A percentile compares a stretch with the other conserved stretches of the same genome.
These are phyloP conservation scores for Xylota segnis DNA, from an alignment of 2,888 invertebrate species.

Conservation along the genomic window DNA sequence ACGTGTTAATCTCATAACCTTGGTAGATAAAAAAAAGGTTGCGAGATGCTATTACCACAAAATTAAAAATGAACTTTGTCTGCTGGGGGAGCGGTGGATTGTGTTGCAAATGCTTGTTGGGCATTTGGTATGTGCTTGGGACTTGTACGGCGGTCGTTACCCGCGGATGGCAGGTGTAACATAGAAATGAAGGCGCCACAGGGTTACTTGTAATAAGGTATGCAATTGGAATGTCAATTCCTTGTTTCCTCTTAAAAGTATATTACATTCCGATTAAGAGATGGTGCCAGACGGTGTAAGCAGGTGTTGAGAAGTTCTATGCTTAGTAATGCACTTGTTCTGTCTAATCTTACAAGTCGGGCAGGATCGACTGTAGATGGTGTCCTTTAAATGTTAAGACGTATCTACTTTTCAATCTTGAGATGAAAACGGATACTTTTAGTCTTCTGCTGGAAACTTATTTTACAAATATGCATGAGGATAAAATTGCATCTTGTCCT, in stretches of 20 bases:
- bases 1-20: slow-evolving; percentile 70
- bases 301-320: no score
- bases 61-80: slow-evolving; percentile 60
- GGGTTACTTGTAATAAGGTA: not conserved
- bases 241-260: not conserved
- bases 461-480: no score
- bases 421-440: no score
- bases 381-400: no score
- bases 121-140: not conserved
- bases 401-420: no score
- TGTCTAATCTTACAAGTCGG: no score
- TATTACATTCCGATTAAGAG: not conserved
- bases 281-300: no score
- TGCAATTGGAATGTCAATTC: not conserved
- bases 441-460: no score
- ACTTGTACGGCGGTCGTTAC: not conserved
- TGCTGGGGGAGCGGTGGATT: not conserved
- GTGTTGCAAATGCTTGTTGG: not conserved
- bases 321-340: no score
- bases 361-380: no score
- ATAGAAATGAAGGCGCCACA: not conserved
- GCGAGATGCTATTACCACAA: slow-evolving; percentile 50
- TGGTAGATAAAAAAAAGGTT: slow-evolving; percentile 51
- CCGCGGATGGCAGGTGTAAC: not conserved
- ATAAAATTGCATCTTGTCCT: no score